Base-by-base conservation (phyloP, 2,797 vertebrate species). In the Pygocentrus nattereri region DNA sequence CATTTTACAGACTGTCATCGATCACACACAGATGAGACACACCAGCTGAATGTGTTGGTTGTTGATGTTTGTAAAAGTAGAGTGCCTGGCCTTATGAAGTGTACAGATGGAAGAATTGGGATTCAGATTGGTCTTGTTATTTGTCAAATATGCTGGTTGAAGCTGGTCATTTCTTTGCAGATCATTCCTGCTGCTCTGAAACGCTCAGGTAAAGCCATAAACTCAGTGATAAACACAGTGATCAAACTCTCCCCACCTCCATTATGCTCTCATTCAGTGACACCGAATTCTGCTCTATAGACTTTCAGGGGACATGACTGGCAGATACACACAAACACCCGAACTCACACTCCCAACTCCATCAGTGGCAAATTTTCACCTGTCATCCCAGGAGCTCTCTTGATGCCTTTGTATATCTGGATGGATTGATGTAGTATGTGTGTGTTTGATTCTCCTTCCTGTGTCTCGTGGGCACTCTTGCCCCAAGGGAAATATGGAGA, bases 401-500 rank as follows among this genome's bases (percentile, higher is more conserved):
- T 79, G 76, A 79, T 78, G 76, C 76, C 72, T 25, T 49, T 59
- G 73, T 16, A n/a, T 65, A 62, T 81, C 25, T 59, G 34, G 27
- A 54, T 30, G 54, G 62, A 81, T 70, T 69, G 65, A 76, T 61
- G 64, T 21, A 1, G 13, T 80, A 30, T 59, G 52, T 74, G 74
- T 73, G 30, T 67, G 23, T n/a, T 58, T 65, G 73, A 80, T 64
- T 70, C 65, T 75, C 72, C 61, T 78, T 64, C 30, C 50, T 68
- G 83, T 80, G 27, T 70, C 44, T 27, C 44, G 19, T 3, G 70
- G 49, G 70, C 65, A 72, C 41, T 68, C 31, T 15, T 70, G 52
- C 77, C 80, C 64, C 64, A 30, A 58, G 82, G 82, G 80, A 82
- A 69, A 77, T 84, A 73, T 61, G 56, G 30, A 82, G 80, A 64